Percentiles rank a stretch among this genome's conserved stretches.
These are phyloP conservation scores for Leptosomus discolor DNA, from an alignment of 2,113 vertebrate species.

Conservation along the genomic window DNA sequence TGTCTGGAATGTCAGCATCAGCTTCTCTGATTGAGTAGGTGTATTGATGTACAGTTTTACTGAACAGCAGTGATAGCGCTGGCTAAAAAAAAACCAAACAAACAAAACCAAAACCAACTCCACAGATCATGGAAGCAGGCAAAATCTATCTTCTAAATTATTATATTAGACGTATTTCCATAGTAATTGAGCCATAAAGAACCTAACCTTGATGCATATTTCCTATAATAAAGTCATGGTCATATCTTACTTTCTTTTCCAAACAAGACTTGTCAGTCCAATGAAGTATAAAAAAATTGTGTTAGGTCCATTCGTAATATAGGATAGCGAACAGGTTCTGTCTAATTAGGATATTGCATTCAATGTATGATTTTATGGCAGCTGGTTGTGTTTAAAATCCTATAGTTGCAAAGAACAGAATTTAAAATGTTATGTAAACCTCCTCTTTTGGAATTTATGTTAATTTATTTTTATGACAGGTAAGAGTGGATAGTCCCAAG, in stretches of 20 bases:
- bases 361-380: neutral
- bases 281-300: neutral
- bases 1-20: slow-evolving; percentile 2
- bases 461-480: neutral
- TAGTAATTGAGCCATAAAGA: neutral
- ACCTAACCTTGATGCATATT: neutral
- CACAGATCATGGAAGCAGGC: neutral
- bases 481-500: neutral
- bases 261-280: neutral
- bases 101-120: no score
- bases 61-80: neutral
- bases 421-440: neutral
- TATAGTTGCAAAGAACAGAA: neutral
- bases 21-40: neutral
- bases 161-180: neutral
- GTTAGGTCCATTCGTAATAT: neutral
- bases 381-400: neutral
- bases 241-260: neutral
- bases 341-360: neutral
- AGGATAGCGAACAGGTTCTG: neutral
- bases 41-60: neutral
- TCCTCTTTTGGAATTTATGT: neutral
- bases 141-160: slow-evolving; percentile 10
- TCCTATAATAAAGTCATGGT: neutral
- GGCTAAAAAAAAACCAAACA: neutral